These are phyloP conservation scores for Drosophila parvula DNA, from an alignment of 1,140 invertebrate genomes.

Conservation along the genomic window DNA sequence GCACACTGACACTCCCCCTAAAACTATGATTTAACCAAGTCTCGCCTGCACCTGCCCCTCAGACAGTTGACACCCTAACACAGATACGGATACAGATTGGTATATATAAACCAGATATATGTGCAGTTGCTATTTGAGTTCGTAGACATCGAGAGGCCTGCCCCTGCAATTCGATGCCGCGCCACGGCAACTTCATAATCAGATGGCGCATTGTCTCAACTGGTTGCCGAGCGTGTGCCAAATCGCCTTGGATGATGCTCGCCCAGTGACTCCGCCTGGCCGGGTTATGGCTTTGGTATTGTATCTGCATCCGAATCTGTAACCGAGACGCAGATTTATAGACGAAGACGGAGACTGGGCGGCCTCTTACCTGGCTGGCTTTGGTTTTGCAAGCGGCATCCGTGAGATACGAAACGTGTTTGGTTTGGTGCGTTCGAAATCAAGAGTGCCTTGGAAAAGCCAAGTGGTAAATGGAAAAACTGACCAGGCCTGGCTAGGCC, in stretches of 20 bases:
- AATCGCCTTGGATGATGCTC: slow-evolving; percentile 58
- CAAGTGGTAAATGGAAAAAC: slow-evolving; percentile 54
- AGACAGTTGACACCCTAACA: slow-evolving; percentile 72
- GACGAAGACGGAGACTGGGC: slow-evolving; percentile 34
- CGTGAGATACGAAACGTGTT: slow-evolving; percentile 79
- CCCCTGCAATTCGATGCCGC: slow-evolving; percentile 60
- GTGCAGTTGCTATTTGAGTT: slow-evolving; percentile 12
- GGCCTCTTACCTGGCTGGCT: slow-evolving; percentile 47
- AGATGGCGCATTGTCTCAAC: slow-evolving; percentile 58
- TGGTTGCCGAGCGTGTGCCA: slow-evolving; percentile 56
- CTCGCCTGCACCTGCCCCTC: slow-evolving; percentile 43
- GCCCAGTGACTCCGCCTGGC: slow-evolving; percentile 48
- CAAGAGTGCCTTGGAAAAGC: slow-evolving; percentile 59
- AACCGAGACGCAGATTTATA: slow-evolving; percentile 22
- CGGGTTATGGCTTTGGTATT: slow-evolving; percentile 17
- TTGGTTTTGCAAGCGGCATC: slow-evolving; percentile 77
- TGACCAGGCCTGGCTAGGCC: slow-evolving; percentile 26
- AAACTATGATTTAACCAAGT: slow-evolving; percentile 40
- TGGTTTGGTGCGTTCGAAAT: slow-evolving; percentile 62
- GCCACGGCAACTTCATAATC: slow-evolving; percentile 54
- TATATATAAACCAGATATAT: slow-evolving; percentile 28
- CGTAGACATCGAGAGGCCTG: slow-evolving; percentile 33
- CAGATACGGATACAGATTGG: slow-evolving; percentile 43
- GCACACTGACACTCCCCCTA: slow-evolving; percentile 15
- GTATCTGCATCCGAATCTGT: slow-evolving; percentile 39